These are phyloP conservation scores for Champsocephalus esox DNA, from an alignment of 2,797 vertebrate species.

Conservation along the genomic window DNA sequence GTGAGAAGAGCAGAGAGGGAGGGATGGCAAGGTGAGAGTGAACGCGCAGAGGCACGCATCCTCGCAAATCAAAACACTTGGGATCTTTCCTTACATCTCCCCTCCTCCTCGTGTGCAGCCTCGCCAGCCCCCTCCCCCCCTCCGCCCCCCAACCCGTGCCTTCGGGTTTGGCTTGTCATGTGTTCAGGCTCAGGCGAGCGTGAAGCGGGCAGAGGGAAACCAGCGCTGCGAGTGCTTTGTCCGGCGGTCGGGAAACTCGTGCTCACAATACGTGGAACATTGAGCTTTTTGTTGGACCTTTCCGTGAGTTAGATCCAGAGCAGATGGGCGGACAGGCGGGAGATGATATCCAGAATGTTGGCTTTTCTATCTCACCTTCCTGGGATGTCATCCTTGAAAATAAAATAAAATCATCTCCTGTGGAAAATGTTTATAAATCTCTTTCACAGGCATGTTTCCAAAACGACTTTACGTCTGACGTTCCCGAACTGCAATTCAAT, in stretches of 20 bases:
- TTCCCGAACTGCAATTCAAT: constrained; percentile 1
- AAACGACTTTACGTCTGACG: neutral
- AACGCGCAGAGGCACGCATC: constrained; percentile 57
- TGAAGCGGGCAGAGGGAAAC: constrained; percentile 65
- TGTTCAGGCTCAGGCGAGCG: constrained; percentile 79
- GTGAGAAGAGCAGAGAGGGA: constrained; percentile 6
- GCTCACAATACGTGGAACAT: constrained; percentile 62
- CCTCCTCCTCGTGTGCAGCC: constrained; percentile 51
- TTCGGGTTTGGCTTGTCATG: constrained; percentile 77
- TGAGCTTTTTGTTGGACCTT: constrained; percentile 36
- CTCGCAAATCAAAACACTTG: constrained; percentile 76
- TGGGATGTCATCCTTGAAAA: constrained; percentile 5
- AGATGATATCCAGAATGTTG: constrained; percentile 40
- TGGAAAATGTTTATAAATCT: constrained; percentile 30
- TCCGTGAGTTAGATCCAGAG: constrained; percentile 37
- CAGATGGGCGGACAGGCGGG: constrained; percentile 49
- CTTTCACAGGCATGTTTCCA: constrained; percentile 1
- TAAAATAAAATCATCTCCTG: neutral
- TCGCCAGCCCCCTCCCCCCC: neutral
- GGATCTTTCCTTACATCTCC: constrained; percentile 67
- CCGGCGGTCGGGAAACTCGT: constrained; percentile 58
- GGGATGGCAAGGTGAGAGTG: constrained; percentile 44
- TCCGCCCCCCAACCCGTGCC: constrained; percentile 38
- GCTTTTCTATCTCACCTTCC: constrained; percentile 43
- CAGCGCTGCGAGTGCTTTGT: constrained; percentile 70